Evolutionary conservation across 1,140 invertebrate genomes (phyloP).

Genomic region (Drosophila suzukii): DNA sequence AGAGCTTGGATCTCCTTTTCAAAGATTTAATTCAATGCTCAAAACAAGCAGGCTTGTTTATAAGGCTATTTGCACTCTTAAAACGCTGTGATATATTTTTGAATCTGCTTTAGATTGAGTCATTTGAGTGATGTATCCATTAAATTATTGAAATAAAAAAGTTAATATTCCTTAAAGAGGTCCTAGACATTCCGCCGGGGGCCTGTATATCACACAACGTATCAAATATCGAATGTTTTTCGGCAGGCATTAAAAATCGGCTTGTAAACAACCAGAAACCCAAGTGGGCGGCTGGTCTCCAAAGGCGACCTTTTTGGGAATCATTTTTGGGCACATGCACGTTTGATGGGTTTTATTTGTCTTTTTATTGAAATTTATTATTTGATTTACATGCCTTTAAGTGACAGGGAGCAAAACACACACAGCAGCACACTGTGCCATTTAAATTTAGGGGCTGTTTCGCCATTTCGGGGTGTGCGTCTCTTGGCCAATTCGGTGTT

Average conservation of each 20-base stretch:
- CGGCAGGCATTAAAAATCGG: conserved; percentile 26
- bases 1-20: too few relatives aligned
- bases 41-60: background rate
- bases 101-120: background rate
- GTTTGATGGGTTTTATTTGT: conserved; percentile 62
- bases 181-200: conserved; percentile 1
- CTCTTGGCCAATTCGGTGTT: conserved; percentile 3
- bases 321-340: conserved; percentile 36
- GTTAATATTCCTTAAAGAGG: background rate
- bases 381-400: conserved; percentile 64
- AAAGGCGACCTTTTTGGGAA: conserved; percentile 7
- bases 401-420: conserved; percentile 30
- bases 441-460: conserved; percentile 39
- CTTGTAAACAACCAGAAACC: conserved; percentile 24
- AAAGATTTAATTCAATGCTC: too few relatives aligned
- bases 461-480: background rate
- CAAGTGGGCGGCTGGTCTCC: background rate
- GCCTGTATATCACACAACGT: background rate
- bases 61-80: too few relatives aligned
- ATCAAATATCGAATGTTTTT: conserved; percentile 4
- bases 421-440: conserved; percentile 12
- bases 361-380: conserved; percentile 76
- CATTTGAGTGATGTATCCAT: background rate
- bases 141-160: background rate
- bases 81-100: background rate